Evolutionary conservation across 1,140 invertebrate species (phyloP).

Genomic region (Zaprionus kolodkinae): DNA sequence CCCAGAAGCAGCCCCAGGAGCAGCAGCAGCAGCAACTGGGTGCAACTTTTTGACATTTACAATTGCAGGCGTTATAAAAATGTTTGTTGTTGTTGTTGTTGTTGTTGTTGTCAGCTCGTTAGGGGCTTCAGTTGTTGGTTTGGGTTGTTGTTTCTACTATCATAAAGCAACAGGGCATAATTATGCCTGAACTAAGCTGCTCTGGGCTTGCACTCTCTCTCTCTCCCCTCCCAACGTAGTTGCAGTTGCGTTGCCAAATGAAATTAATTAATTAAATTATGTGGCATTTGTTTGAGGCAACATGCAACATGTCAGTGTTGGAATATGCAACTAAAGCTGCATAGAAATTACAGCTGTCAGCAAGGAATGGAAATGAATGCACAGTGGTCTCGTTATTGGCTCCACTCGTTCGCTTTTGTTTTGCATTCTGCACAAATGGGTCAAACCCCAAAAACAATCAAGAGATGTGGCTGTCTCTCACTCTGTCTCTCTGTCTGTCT

Average conservation of each 20-base stretch:
- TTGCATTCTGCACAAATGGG: conserved; percentile 74
- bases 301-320: conserved; percentile 34
- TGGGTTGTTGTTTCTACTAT: conserved; percentile 40
- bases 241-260: conserved; percentile 30
- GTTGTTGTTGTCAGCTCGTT: conserved; percentile 65
- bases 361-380: too few species aligned
- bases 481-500: background rate
- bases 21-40: conserved; percentile 25
- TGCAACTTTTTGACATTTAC: conserved; percentile 60
- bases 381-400: conserved; percentile 30
- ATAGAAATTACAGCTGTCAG: conserved; percentile 65
- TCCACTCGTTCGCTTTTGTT: conserved; percentile 60
- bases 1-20: background rate
- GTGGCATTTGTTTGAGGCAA: conserved; percentile 43
- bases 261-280: conserved; percentile 83
- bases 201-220: background rate
- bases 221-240: background rate
- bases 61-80: conserved; percentile 50
- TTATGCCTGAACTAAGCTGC: conserved; percentile 48
- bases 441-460: conserved; percentile 82
- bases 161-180: conserved; percentile 71
- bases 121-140: conserved; percentile 52
- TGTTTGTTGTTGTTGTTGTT: conserved; percentile 18
- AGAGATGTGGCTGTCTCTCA: conserved; percentile 29
- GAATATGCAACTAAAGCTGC: conserved; percentile 56